Evolutionary conservation across 2,888 invertebrate species (phyloP).

Genomic region (Chrysodeixis includens): DNA sequence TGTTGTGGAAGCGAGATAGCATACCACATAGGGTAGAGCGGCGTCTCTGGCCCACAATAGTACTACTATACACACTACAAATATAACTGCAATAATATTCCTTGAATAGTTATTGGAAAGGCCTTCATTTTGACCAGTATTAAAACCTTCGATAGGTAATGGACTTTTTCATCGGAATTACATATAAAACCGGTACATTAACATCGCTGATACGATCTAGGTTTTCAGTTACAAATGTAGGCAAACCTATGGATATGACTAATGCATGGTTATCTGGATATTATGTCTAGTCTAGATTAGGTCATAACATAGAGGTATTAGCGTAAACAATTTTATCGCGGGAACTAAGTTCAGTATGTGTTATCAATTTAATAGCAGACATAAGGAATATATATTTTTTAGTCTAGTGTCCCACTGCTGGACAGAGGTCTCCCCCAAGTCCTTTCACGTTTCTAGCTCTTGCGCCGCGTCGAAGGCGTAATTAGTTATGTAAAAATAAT

Average conservation of each 20-base stretch:
- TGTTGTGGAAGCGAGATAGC: no score
- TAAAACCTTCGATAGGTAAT: not conserved
- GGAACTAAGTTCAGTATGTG: not conserved
- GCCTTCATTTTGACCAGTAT: not conserved
- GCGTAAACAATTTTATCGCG: not conserved
- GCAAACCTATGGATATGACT: not conserved
- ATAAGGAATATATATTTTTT: no score
- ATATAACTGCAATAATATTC: no score
- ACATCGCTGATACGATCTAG: conserved; percentile 29
- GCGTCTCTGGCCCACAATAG: not conserved
- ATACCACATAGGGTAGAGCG: no score
- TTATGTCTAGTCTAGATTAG: conserved; percentile 9
- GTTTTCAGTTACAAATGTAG: conserved; percentile 7
- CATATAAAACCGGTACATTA: conserved; percentile 3
- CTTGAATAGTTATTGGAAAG: no score
- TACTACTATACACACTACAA: no score
- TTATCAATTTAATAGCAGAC: no score
- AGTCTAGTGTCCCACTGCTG: no score
- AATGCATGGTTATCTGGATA: conserved; percentile 22
- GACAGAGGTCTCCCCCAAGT: no score
- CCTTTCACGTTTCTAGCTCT: no score
- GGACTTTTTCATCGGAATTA: not conserved
- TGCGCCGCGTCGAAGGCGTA: no score
- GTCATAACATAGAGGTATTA: conserved; percentile 7
- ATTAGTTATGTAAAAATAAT: no score